Evolutionary conservation across 2,113 vertebrate genomes (phyloP), one percentile per base, ranked within the genome.

Genomic region (Marmota monax): DNA sequence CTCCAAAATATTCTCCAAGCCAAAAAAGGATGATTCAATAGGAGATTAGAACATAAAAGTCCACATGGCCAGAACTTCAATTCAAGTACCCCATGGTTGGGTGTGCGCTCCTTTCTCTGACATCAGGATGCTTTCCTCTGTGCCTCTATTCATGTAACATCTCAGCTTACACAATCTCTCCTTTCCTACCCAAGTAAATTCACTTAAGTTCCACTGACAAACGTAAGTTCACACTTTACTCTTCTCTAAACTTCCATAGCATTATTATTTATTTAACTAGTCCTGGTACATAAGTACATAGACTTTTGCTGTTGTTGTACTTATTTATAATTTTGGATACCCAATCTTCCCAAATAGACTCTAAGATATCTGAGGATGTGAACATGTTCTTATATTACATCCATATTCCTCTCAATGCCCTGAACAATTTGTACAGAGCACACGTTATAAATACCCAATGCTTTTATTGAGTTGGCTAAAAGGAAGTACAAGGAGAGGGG

Each of bases 381-480:
- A 95, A 84, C 3, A 51, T 39, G 29, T n/a, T 85, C 61, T 92
- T 67, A 82, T 8, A 65, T 11, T 53, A 83, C 18, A n/a, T 25
- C 29, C 58, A 0, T 72, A n/a, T 34, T 32, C 39, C 37, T 88
- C 72, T 88, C 20, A 72, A 48, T 80, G 7, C 22, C n/a, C 61
- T 93, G 12, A 73, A 95, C 1, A 77, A 61, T 85, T 42, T 39
- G 3, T 45, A 74, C 14, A 48, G 16, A 69, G 34, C 61, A 72
- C 4, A 39, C 25, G 51, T 67, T 65, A 32, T 84, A 94, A 88
- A 77, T 82, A 61, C 18, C 84, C 37, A 37, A 1, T 27, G 3
- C n/a, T 83, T 84, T 86, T 69, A 77, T 51, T 61, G 16, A 95
- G 48, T 48, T 93, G 48, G n/a, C 39, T 77, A 91, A 84, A 92